Evolutionary conservation across 1,140 invertebrate genomes (phyloP), one percentile per base, ranked within the genome.

Genomic region (Halotydeus destructor): DNA sequence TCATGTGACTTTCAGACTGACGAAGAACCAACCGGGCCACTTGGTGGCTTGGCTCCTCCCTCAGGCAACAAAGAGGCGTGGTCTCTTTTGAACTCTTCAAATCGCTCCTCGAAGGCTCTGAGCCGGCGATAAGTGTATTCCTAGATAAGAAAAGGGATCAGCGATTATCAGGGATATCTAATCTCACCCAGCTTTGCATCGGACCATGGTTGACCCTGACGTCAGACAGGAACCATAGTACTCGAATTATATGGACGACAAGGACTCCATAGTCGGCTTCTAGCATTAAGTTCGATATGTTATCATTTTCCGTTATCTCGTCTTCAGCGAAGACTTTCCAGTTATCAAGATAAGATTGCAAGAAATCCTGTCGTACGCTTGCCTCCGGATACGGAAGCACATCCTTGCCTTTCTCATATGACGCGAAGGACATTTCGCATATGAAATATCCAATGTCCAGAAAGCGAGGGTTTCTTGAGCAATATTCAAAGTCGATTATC

Each of bases 381-480:
- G 27, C 38, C 14, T n/a, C 8, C 6, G 23, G 9, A 12, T 16
- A 25, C 27, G 5, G 16, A 30, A 9, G 9, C 28, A 14, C n/a
- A 9, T 30, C 28, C 30, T 12, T 18, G 21, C 30, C 23, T 14
- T 28, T 5, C 3, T 4, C n/a, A 11, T 27, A 18, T 3, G 18
- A 14, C 4, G 6, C 24, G 3, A 39, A 5, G 12, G 14, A 12
- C 12, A 27, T 24, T 39, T 39, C 38, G 23, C 14, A n/a, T n/a
- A 39, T 28, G 23, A 39, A 39, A 21, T 39, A 28, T 11, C 38
- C 38, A 24, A 39, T 21, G 19, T 39, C 38, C 5, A 39, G 18
- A 3, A 12, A 24, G 2, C 38, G 38, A 27, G 19, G 30, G 19
- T 25, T 27, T 3, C n/a, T 12, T 16, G 5, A 4, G 30, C 38